Percentiles rank a stretch among this genome's conserved stretches.
Evolutionary conservation across 2,888 invertebrate species (phyloP).

Genomic region (Lithophane leautieri): DNA sequence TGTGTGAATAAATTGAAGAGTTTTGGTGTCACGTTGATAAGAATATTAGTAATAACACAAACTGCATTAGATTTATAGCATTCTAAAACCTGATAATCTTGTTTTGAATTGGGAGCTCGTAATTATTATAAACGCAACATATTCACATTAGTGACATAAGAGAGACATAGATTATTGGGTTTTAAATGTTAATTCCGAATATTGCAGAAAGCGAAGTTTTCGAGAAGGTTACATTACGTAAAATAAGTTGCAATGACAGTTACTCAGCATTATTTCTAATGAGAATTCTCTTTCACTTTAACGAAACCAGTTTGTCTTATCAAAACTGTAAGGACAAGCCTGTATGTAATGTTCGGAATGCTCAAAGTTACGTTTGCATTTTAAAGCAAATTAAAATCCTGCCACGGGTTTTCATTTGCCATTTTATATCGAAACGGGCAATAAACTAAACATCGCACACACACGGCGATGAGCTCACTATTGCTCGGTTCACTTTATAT

Average conservation of each 20-base stretch:
- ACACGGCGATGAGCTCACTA: constrained; percentile 52
- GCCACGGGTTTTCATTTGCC: constrained; percentile 59
- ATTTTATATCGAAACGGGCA: constrained; percentile 63
- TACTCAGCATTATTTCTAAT: background rate
- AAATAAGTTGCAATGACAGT: constrained; percentile 1
- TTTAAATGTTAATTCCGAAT: constrained; percentile 66
- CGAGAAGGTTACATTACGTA: constrained; percentile 3
- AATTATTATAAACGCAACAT: constrained; percentile 34
- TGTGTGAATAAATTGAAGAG: constrained; percentile 40
- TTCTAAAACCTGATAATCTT: constrained; percentile 68
- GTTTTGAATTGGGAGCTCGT: constrained; percentile 47
- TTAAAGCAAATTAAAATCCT: constrained; percentile 64
- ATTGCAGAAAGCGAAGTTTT: constrained; percentile 41
- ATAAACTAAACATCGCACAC: constrained; percentile 56
- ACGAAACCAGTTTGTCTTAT: constrained; percentile 16
- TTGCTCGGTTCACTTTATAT: constrained; percentile 74
- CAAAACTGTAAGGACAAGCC: constrained; percentile 2
- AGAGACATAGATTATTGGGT: constrained; percentile 66
- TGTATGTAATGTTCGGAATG: constrained; percentile 61
- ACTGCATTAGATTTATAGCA: constrained; percentile 59
- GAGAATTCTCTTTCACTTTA: constrained; percentile 2
- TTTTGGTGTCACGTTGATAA: constrained; percentile 58
- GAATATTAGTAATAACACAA: constrained; percentile 61
- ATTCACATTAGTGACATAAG: constrained; percentile 26
- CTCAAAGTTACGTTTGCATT: constrained; percentile 50